Evolutionary conservation across 2,797 vertebrate species (phyloP), one percentile per base, ranked within the genome.

Genomic region (Cirrhinus molitorella): DNA sequence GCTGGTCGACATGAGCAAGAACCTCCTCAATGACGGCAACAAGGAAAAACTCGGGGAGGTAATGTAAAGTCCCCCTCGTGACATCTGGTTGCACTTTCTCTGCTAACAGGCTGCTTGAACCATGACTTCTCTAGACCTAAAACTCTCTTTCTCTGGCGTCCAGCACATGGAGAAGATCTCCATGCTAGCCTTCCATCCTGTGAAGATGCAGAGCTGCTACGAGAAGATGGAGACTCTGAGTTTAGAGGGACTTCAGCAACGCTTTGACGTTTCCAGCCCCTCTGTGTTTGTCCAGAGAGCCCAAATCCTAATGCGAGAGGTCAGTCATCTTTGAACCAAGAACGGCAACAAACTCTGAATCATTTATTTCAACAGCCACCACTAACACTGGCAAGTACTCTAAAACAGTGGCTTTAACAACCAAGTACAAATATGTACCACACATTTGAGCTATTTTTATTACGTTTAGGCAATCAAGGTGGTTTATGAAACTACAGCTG

Each of bases 231-330:
- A 98, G 63, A 94, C 94, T 12, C 94, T 99, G 87, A 96, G 96
- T 80, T 89, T 99, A n/a, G 97, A 98, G 2, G 97, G 97, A 0
- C 96, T 99, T 11, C 97, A 98, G 94, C 97, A 98, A 91, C 93
- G 97, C 1, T 98, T 99, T 0, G 97, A 98, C 0, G 96, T 99
- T 72, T 96, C 95, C 91, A 98, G 96, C 86, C 96, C 97, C 0
- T 96, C 96, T 0, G 97, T 98, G 83, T 98, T 99, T 85, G 94
- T 97, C 89, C 97, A 99, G 92, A 95, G 98, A 57, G 97, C 96
- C 5, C 97, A 99, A 94, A 98, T 98, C 92, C 96, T 97, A 91
- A 98, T 99, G 97, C 95, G 97, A 89, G 96, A 99, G 97, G 98
- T 98, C 82, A 89, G 73, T 72, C 1, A 40, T 31, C 61, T 76